A percentile compares a stretch with the other conserved stretches of the same genome.
Conservation (phyloP, 2,888 invertebrate species). For the Parnassius orleans region DNA sequence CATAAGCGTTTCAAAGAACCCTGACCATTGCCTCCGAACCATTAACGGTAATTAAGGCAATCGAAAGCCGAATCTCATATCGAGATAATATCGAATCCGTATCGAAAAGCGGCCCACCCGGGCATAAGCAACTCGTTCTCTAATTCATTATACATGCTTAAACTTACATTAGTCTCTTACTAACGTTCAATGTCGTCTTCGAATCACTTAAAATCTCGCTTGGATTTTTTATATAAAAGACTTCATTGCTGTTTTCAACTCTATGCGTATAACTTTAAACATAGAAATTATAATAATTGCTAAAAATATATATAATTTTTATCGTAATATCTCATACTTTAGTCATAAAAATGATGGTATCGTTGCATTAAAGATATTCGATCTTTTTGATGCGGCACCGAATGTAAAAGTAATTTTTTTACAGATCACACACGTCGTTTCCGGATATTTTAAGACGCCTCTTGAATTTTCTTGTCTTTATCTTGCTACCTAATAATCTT, state of each 20-base stretch:
- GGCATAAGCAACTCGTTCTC: conserved; percentile 47
- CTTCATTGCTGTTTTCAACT: conserved; percentile 34
- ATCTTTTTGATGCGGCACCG: conserved; percentile 40
- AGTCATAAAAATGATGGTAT: conserved; percentile 60
- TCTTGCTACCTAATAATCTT: conserved; percentile 27
- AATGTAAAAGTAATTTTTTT: conserved; percentile 29
- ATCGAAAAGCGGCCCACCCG: conserved; percentile 67
- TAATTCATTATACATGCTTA: conserved; percentile 73
- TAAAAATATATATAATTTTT: conserved; percentile 58
- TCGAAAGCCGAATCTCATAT: conserved; percentile 68
- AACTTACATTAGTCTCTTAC: conserved; percentile 54
- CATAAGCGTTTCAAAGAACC: conserved; percentile 78
- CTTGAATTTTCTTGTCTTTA: conserved; percentile 34
- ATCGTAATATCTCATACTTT: conserved; percentile 57
- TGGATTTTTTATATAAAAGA: conserved; percentile 35
- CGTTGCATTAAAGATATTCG: conserved; percentile 50
- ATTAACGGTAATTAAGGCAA: conserved; percentile 78
- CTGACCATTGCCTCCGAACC: conserved; percentile 44
- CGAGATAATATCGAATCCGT: conserved; percentile 68
- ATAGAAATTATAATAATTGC: conserved; percentile 43
- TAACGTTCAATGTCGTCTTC: conserved; percentile 47
- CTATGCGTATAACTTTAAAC: conserved; percentile 26
- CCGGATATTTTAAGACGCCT: conserved; percentile 46
- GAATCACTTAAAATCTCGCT: conserved; percentile 34
- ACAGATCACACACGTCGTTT: conserved; percentile 68